phyloP scores from a whole-genome alignment of 2,888 invertebrate species.

The Leptinotarsa tumamoca region DNA sequence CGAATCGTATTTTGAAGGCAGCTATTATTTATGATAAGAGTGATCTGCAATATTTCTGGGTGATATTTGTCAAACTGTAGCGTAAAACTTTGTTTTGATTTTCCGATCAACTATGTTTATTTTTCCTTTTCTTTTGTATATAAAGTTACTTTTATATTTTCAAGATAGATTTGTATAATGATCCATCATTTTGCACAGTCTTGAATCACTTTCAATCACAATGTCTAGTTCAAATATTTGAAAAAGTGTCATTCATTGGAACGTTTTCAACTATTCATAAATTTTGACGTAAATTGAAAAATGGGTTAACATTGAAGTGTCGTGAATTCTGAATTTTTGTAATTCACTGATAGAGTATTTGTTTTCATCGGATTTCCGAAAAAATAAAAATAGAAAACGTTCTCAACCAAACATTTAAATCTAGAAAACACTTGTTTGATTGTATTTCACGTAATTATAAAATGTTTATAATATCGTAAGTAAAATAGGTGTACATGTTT shows the following conservation, averaged over 20 bases:
- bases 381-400: not conserved
- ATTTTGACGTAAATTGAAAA: too few species aligned
- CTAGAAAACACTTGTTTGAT: slow-evolving; percentile 48
- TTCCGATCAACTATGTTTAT: not conserved
- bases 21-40: not conserved
- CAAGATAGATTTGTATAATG: too few species aligned
- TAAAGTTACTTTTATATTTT: not conserved
- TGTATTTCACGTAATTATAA: slow-evolving; percentile 56
- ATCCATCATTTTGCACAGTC: too few species aligned
- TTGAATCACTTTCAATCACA: not conserved
- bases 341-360: too few species aligned
- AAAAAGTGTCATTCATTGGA: not conserved
- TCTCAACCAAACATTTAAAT: slow-evolving; percentile 1
- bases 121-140: not conserved
- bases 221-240: not conserved
- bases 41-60: not conserved
- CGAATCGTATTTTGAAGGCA: not conserved
- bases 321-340: too few species aligned
- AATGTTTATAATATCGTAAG: slow-evolving; percentile 59
- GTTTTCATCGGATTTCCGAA: too few species aligned
- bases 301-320: too few species aligned
- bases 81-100: too few species aligned
- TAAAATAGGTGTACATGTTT: slow-evolving; percentile 62
- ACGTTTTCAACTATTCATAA: too few species aligned
- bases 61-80: not conserved